Evolutionary conservation across 2,888 invertebrate species (phyloP), one percentile per base, ranked within the genome.

Genomic region (Torymus aiolomorphi): DNA sequence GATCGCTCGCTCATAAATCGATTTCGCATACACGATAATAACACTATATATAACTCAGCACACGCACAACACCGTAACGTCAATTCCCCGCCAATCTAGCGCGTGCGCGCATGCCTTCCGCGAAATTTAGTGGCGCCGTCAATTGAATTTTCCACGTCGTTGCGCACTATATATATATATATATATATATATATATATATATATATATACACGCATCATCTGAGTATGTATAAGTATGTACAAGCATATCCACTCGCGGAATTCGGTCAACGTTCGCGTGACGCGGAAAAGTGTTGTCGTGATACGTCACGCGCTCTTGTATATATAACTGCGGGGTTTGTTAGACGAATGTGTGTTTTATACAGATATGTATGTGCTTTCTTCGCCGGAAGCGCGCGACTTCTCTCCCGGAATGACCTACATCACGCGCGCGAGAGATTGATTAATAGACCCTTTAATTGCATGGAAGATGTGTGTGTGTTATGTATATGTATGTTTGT

Each of bases 361-460:
- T 31, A 31, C 5, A 4, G 3, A 3, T 24, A 3, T 3, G 31
- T 31, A 31, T 31, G 31, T 5, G 31, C 24, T 13, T 16, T 52
- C 24, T 24, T 70, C 56, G 16, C 61, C 12, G 12, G 57, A 49
- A 14, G 20, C n/a, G 51, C 80, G 71, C 71, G 75, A 80, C 76
- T 66, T 66, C 51, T 59, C 42, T 59, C 61, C 12, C 63, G 18
- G 52, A n/a, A 24, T 61, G 73, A 63, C 77, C 80, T 49, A 77
- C 51, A 62, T 72, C 18, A 31, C 5, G 31, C 31, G 31, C 31
- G 31, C 31, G 31, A 62, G 2, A 70, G 61, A 76, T 77, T 74
- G 76, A 74, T 74, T 77, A 80, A 80, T 74, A 56, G 63, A 49
- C 54, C 52, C 65, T 77, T 74, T 77, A 76, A 76, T 78, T 81